These are phyloP conservation scores for Eretmochelys imbricata DNA, from an alignment of 2,113 vertebrate species.

Conservation along the genomic window DNA sequence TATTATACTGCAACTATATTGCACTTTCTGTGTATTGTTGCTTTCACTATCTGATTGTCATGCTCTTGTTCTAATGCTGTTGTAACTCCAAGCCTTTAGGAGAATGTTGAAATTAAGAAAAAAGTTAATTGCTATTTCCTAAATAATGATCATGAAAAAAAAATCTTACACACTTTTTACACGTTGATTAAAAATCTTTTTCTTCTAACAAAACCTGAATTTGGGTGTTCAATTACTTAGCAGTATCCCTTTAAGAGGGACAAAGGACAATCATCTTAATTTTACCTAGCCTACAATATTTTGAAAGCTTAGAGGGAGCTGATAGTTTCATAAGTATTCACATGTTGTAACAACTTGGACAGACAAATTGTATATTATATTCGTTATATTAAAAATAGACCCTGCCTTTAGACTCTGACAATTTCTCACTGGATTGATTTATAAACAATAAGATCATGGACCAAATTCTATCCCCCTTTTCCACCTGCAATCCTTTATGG, in stretches of 20 bases:
- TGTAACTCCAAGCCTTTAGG: neutral
- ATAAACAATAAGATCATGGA: neutral
- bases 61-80: neutral
- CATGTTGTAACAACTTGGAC: neutral
- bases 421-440: neutral
- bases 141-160: neutral
- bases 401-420: neutral
- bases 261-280: neutral
- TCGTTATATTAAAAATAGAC: neutral
- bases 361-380: neutral
- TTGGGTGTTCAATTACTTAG: neutral
- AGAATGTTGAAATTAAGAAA: neutral
- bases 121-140: neutral
- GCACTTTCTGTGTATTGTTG: too few relatives aligned
- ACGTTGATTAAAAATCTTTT: neutral
- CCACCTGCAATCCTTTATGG: neutral
- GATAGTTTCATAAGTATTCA: neutral
- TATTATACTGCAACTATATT: neutral
- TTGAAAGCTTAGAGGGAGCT: neutral
- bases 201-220: neutral
- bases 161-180: neutral
- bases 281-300: neutral
- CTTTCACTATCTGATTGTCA: neutral
- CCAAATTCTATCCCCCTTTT: neutral
- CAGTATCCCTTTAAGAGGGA: neutral